phyloP scores from a whole-genome alignment of 2,888 invertebrate species.

The Orchesellides sinensis region DNA sequence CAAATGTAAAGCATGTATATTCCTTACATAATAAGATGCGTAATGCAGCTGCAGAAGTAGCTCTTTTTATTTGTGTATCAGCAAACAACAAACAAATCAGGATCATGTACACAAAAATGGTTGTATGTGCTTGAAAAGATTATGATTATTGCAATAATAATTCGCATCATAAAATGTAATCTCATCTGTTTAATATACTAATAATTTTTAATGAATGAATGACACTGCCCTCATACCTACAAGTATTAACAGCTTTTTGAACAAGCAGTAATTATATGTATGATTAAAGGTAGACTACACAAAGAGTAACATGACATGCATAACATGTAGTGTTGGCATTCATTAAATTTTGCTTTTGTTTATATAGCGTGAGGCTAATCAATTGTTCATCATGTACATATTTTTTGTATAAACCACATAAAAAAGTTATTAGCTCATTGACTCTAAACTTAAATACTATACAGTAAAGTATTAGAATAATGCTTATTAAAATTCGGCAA shows the following conservation, averaged over 20 bases:
- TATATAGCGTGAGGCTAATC: slow-evolving; percentile 4
- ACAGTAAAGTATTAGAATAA: no score
- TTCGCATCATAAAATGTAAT: slow-evolving; percentile 27
- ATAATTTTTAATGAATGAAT: slow-evolving; percentile 21
- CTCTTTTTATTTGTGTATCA: no score
- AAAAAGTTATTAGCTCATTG: slow-evolving; percentile 61
- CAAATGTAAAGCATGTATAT: no score
- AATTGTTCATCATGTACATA: no score
- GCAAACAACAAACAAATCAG: slow-evolving; percentile 20
- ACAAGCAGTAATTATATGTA: not conserved
- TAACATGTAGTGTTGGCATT: slow-evolving; percentile 23
- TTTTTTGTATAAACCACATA: slow-evolving; percentile 48
- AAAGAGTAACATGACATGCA: not conserved
- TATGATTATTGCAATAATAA: slow-evolving; percentile 22
- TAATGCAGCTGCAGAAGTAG: slow-evolving; percentile 56
- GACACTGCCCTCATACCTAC: slow-evolving; percentile 1
- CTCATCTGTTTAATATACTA: slow-evolving; percentile 44
- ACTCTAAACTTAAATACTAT: slow-evolving; percentile 59
- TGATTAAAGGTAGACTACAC: not conserved
- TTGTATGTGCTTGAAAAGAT: not conserved
- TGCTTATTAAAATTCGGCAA: no score
- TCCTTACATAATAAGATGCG: slow-evolving; percentile 9
- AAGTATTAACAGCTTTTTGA: not conserved
- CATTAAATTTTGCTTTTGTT: slow-evolving; percentile 5
- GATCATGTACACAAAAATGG: slow-evolving; percentile 4